A percentile compares a stretch with the other conserved stretches of the same genome.
Evolutionary conservation across 2,797 vertebrate genomes (phyloP).

Genomic region (Phrynocephalus forsythii): DNA sequence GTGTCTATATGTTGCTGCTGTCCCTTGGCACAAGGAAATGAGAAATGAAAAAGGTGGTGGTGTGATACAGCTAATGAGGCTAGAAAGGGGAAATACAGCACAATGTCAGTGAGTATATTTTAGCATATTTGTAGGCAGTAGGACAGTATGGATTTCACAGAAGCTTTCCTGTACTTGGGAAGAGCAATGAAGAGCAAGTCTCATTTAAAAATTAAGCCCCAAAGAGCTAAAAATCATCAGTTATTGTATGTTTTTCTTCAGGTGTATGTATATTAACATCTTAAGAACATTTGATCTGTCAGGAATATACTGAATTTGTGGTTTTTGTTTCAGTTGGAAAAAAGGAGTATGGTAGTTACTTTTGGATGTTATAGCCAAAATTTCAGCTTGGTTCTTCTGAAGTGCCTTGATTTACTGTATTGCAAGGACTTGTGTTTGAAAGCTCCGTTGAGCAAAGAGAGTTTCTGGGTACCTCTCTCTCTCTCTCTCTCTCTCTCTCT

Average conservation of each 20-base stretch:
- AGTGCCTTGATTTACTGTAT: slow-evolving; percentile 76
- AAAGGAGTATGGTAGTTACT: slow-evolving; percentile 64
- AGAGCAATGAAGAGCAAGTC: rapidly evolving
- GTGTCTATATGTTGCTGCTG: slow-evolving; percentile 29
- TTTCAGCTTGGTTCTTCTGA: slow-evolving; percentile 68
- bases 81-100: slow-evolving; percentile 6
- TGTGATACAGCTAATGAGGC: slow-evolving; percentile 40
- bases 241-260: slow-evolving; percentile 19
- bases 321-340: slow-evolving; percentile 48
- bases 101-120: slow-evolving; percentile 18
- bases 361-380: slow-evolving; percentile 71
- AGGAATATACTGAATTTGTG: slow-evolving; percentile 53
- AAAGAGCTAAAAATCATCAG: slow-evolving; percentile 11
- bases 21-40: slow-evolving; percentile 47
- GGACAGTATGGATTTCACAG: slow-evolving; percentile 36
- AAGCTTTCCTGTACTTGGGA: slow-evolving; percentile 24
- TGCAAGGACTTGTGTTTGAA: slow-evolving; percentile 74
- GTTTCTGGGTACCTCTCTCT: slow-evolving; percentile 65
- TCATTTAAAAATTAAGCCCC: slow-evolving; percentile 36
- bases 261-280: slow-evolving; percentile 43
- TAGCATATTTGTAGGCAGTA: slow-evolving; percentile 5
- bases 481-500: slow-evolving; percentile 37
- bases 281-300: slow-evolving; percentile 52
- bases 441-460: slow-evolving; percentile 71
- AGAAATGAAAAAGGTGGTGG: slow-evolving; percentile 31